Percentiles rank a stretch among this genome's conserved stretches.
These are phyloP conservation scores for Acronicta aceris DNA, from an alignment of 2,888 invertebrate genomes.

Conservation along the genomic window DNA sequence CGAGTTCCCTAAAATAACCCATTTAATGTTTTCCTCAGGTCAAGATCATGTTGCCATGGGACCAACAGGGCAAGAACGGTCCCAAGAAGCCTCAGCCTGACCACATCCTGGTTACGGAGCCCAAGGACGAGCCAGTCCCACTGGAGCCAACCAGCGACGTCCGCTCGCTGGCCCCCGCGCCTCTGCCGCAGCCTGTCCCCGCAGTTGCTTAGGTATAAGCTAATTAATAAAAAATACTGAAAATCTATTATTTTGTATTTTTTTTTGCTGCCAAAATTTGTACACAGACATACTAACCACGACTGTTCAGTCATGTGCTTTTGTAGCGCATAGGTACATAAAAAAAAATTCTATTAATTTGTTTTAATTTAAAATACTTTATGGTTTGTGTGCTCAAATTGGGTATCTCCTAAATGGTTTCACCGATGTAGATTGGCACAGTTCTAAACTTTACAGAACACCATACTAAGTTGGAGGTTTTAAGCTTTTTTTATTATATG, in stretches of 20 bases:
- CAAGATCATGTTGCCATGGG: slow-evolving; percentile 99
- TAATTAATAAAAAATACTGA: slow-evolving; percentile 65
- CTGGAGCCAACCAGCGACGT: slow-evolving; percentile 93
- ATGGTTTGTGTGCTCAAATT: too few relatives aligned
- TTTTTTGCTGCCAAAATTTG: too few relatives aligned
- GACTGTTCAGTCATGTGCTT: too few relatives aligned
- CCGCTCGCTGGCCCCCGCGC: slow-evolving; percentile 91
- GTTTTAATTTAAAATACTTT: too few relatives aligned
- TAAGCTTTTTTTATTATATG: too few relatives aligned
- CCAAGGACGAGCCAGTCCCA: slow-evolving; percentile 97
- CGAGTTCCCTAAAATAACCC: slow-evolving; percentile 1
- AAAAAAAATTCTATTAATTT: too few relatives aligned
- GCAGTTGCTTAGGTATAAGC: slow-evolving; percentile 78
- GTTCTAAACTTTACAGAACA: too few relatives aligned
- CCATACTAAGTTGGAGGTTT: too few relatives aligned
- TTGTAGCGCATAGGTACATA: too few relatives aligned
- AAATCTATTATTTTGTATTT: slow-evolving; percentile 26
- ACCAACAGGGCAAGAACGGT: slow-evolving; percentile 98
- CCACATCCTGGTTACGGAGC: slow-evolving; percentile 98
- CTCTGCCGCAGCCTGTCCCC: slow-evolving; percentile 81
- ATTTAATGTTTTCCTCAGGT: slow-evolving; percentile 90
- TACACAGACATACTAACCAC: too few relatives aligned
- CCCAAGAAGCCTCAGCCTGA: slow-evolving; percentile 99
- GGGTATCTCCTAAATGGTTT: too few relatives aligned
- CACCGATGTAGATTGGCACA: too few relatives aligned